phyloP scores from a whole-genome alignment of 1,140 invertebrate species.

The Lasioglossum albipes region DNA sequence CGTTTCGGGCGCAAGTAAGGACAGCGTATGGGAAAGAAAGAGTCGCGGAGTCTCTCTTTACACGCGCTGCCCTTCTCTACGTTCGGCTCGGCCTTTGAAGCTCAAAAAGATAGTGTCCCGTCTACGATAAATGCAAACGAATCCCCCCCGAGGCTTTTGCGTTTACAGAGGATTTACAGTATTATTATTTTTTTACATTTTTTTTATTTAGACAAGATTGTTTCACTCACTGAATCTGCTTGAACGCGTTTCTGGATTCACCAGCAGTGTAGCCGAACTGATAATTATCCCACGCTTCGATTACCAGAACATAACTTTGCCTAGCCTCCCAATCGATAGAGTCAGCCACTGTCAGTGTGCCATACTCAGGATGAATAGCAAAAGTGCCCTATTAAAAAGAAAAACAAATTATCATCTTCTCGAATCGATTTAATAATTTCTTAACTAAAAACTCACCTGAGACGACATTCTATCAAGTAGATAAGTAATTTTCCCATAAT shows the following conservation, averaged over 20 bases:
- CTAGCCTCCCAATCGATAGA: constrained; percentile 90
- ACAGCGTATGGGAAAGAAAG: no score
- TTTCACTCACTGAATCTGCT: constrained; percentile 91
- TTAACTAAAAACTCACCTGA: constrained; percentile 80
- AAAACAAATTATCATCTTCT: neutral
- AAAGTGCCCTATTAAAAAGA: constrained; percentile 85
- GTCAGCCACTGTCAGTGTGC: constrained; percentile 89
- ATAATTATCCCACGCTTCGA: constrained; percentile 97
- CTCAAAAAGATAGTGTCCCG: no score
- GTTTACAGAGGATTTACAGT: no score
- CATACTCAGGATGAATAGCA: constrained; percentile 91
- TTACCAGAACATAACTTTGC: constrained; percentile 88
- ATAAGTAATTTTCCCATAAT: constrained; percentile 95
- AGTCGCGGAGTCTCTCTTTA: no score
- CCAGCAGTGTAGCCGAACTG: constrained; percentile 94
- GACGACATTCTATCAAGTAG: constrained; percentile 91
- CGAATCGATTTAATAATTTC: neutral
- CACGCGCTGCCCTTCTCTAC: no score
- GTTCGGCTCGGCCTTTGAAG: no score
- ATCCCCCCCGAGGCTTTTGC: no score
- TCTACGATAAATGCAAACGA: no score
- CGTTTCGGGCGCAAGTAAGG: no score
- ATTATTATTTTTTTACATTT: no score
- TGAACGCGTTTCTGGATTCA: constrained; percentile 94
- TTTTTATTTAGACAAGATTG: no score